These are phyloP conservation scores for Halcyon malimbica DNA, from an alignment of 2,113 vertebrate species.

Conservation along the genomic window DNA sequence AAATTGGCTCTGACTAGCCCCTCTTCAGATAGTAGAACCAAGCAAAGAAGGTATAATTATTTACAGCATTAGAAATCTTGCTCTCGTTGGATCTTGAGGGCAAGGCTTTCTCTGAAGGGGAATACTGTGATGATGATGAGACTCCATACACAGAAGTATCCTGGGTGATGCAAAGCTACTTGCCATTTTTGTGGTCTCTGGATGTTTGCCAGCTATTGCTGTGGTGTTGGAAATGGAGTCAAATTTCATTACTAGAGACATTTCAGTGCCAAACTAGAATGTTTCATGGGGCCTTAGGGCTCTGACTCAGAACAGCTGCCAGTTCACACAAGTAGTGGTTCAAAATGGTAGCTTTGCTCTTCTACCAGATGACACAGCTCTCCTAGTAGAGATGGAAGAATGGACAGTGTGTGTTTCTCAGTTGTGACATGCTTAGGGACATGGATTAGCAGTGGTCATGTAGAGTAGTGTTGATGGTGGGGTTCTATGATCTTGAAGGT, in stretches of 20 bases:
- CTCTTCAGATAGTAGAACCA: not conserved
- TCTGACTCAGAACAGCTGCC: not conserved
- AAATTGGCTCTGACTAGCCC: constrained; percentile 32
- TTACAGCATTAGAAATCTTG: constrained; percentile 2
- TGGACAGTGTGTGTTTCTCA: not conserved
- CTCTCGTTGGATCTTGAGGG: not conserved
- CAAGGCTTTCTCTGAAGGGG: not conserved
- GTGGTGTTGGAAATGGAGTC: not conserved
- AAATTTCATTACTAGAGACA: not conserved
- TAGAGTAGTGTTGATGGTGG: too few relatives aligned
- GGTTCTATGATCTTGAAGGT: too few relatives aligned
- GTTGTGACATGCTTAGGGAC: not conserved
- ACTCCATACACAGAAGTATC: not conserved
- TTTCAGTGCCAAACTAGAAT: not conserved
- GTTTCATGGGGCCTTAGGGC: not conserved
- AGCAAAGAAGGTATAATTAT: not conserved
- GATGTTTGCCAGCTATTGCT: not conserved
- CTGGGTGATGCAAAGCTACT: not conserved
- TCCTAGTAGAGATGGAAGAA: not conserved
- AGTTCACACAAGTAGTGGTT: not conserved
- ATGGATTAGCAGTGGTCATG: too few relatives aligned
- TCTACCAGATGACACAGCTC: not conserved
- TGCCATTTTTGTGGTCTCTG: not conserved
- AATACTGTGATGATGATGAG: not conserved
- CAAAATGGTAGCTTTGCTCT: not conserved